A percentile compares a stretch with the other conserved stretches of the same genome.
Evolutionary conservation across 2,113 vertebrate species (phyloP).

Genomic region (Eclectus roratus): DNA sequence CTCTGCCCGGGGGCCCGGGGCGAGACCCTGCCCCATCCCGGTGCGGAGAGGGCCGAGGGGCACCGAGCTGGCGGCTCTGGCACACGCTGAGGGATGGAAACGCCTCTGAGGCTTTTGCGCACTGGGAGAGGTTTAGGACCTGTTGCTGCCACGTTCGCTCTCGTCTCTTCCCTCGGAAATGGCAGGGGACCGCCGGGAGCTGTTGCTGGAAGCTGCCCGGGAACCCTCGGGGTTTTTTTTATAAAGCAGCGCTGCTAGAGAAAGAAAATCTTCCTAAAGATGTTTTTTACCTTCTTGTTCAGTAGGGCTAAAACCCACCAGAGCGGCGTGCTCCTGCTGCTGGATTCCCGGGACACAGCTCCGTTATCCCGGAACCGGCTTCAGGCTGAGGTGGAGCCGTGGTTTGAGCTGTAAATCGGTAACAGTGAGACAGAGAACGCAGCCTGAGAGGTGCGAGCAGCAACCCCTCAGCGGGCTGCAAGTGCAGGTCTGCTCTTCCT

Average conservation of each 20-base stretch:
- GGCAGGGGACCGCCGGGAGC: not conserved
- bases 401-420: not conserved
- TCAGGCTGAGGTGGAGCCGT: not conserved
- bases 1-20: too few relatives aligned
- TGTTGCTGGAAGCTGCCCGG: not conserved
- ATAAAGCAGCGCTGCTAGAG: not conserved
- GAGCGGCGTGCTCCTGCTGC: not conserved
- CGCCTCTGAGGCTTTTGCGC: not conserved
- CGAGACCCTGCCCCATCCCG: not conserved
- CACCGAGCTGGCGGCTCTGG: not conserved
- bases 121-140: not conserved
- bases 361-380: not conserved
- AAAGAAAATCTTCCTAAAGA: not conserved
- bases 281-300: not conserved
- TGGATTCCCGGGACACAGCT: not conserved
- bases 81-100: rapidly evolving
- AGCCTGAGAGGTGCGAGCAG: not conserved
- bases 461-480: not conserved
- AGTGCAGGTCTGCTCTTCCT: not conserved
- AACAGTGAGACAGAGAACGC: not conserved
- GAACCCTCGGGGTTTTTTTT: not conserved
- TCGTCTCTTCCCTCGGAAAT: not conserved
- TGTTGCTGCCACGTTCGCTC: not conserved
- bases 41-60: not conserved
- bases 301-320: not conserved